Evolutionary conservation across 2,797 vertebrate genomes (phyloP), one percentile per base, ranked within the genome.

Genomic region (Huso huso): DNA sequence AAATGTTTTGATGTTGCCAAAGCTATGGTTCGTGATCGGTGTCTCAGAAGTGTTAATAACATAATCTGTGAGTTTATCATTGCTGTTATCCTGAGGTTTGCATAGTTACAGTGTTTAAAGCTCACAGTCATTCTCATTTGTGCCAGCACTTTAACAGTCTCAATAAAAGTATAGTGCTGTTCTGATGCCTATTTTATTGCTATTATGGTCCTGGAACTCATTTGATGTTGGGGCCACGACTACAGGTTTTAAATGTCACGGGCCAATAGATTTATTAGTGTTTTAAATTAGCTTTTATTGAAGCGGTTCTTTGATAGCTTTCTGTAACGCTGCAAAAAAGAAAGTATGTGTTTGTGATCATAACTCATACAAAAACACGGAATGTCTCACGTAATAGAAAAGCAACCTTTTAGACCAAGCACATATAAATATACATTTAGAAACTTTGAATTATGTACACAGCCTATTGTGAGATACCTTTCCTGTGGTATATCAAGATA

Each of bases 271-370:
- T 67, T 67, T 52, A 67, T n/a, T 67, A 7, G 49, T n/a, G 13
- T 62, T 52, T 37, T 49, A 62, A 64, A 49, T 10, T 67, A 9
- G 12, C 23, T 51, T 67, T 67, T 60, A 67, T 61, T 61, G 49
- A 49, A 67, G 66, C 9, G 6, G 48, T 8, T 61, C 18, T 10
- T 50, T 65, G 37, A 23, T 23, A 62, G 18, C 61, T 62, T 8
- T 62, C 23, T 62, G 18, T 62, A 58, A 11, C 55, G 15, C 55
- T 37, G 15, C 55, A 58, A 11, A 58, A 58, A 58, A 11, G 55
- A 58, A 58, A 58, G 15, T 37, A 37, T 37, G 37, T 37, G 37
- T 37, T 5, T 4, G 37, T 37, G 37, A 4, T 37, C 37, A 37
- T 37, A 37, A 5, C 37, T 37, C 37, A 37, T 37, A 4, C 4